phyloP scores from a whole-genome alignment of 2,797 vertebrate genomes.

The Discoglossus pictus region DNA sequence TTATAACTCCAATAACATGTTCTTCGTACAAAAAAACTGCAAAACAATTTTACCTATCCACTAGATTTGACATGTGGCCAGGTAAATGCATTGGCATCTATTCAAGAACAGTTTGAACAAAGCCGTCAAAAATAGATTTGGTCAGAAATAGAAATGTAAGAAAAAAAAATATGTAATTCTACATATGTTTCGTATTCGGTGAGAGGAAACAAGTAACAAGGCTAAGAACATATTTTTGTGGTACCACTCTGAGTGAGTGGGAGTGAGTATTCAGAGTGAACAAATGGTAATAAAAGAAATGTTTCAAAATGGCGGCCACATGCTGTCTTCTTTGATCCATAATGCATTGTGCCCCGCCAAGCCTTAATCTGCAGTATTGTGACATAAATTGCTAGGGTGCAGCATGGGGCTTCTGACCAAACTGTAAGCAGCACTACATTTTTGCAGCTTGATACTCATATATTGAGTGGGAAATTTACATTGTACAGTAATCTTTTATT shows the following conservation, averaged over 20 bases:
- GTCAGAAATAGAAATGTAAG: slow-evolving; percentile 40
- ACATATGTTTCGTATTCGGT: slow-evolving; percentile 21
- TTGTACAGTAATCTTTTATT: slow-evolving; percentile 27
- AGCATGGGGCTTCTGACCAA: slow-evolving; percentile 41
- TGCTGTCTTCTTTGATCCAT: slow-evolving; percentile 49
- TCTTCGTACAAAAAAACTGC: slow-evolving; percentile 6
- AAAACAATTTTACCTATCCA: slow-evolving; percentile 24
- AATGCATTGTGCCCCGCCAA: slow-evolving; percentile 47
- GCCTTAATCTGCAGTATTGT: slow-evolving; percentile 49
- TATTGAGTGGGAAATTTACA: slow-evolving; percentile 27
- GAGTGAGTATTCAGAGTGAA: slow-evolving; percentile 46
- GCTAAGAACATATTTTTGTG: slow-evolving; percentile 43
- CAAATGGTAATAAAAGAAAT: slow-evolving; percentile 44
- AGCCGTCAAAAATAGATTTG: slow-evolving; percentile 41
- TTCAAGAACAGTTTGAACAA: slow-evolving; percentile 30
- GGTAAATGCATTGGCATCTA: slow-evolving; percentile 20
- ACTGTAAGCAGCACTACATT: slow-evolving; percentile 31
- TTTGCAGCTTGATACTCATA: slow-evolving; percentile 34
- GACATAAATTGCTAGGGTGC: slow-evolving; percentile 45
- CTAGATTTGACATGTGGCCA: slow-evolving; percentile 20
- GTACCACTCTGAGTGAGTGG: slow-evolving; percentile 48
- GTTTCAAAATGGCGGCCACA: slow-evolving; percentile 48
- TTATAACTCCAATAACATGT: slow-evolving; percentile 20
- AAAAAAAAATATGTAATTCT: slow-evolving; percentile 42
- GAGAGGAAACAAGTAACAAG: slow-evolving; percentile 30